These are phyloP conservation scores for Hyperoplus lanceolatus DNA, from an alignment of 2,797 vertebrate genomes.

Conservation along the genomic window DNA sequence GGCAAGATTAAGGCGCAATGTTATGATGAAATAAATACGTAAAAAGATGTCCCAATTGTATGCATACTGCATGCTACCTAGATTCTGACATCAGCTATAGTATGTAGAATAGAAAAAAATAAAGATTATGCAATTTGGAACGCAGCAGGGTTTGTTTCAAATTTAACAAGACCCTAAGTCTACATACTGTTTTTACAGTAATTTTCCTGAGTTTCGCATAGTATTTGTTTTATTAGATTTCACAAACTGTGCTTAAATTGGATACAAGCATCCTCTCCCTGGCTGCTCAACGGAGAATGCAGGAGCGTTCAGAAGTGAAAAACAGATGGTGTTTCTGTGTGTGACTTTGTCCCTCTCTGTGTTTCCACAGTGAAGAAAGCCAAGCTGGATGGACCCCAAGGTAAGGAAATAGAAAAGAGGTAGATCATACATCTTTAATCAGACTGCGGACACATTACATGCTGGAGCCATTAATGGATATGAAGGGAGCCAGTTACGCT, in stretches of 20 bases:
- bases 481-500: constrained; percentile 17
- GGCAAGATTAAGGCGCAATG: no score
- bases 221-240: constrained; percentile 3
- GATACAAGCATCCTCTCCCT: constrained; percentile 28
- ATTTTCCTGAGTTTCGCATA: neutral
- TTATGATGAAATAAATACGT: no score
- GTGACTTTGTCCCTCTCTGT: constrained; percentile 78
- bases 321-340: constrained; percentile 80
- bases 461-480: constrained; percentile 28
- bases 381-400: constrained; percentile 96
- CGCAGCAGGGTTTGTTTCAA: neutral
- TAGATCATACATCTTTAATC: constrained; percentile 47
- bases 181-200: neutral
- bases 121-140: no score
- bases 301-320: constrained; percentile 34
- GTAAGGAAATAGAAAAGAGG: constrained; percentile 83
- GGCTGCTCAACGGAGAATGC: constrained; percentile 13
- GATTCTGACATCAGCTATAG: no score
- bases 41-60: no score
- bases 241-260: constrained; percentile 14
- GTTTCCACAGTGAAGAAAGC: constrained; percentile 96
- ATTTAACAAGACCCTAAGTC: neutral
- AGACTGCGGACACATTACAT: constrained; percentile 22
- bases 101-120: no score
- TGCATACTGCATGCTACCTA: no score